Evolutionary conservation across 2,797 vertebrate genomes (phyloP).

Genomic region (Enoplosus armatus): DNA sequence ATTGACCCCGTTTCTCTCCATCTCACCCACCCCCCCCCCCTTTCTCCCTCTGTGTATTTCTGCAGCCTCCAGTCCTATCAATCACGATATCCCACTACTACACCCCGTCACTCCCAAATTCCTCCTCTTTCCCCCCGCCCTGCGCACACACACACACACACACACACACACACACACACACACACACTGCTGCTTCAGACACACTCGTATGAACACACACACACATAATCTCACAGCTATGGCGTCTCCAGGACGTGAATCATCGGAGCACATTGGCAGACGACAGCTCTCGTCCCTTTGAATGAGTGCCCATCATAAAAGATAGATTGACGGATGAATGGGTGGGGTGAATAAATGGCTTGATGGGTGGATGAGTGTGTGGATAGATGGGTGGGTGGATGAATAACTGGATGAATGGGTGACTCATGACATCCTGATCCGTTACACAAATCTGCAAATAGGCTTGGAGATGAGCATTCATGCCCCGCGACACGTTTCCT

Average conservation of each 20-base stretch:
- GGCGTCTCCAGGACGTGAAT: slow-evolving; percentile 58
- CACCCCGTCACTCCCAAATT: slow-evolving; percentile 47
- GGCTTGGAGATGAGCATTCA: slow-evolving; percentile 45
- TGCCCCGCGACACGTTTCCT: slow-evolving; percentile 1
- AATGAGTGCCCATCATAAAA: slow-evolving; percentile 54
- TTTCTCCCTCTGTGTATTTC: slow-evolving; percentile 1
- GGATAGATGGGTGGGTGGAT: slow-evolving; percentile 35
- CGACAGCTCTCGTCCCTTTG: slow-evolving; percentile 45
- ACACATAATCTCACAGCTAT: not conserved
- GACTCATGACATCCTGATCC: slow-evolving; percentile 66
- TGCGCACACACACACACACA: slow-evolving; percentile 6
- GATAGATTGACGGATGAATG: slow-evolving; percentile 60
- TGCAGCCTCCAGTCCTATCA: slow-evolving; percentile 50
- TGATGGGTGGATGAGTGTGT: slow-evolving; percentile 42
- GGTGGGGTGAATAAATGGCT: slow-evolving; percentile 43
- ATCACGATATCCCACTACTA: slow-evolving; percentile 52
- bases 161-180: slow-evolving; percentile 12
- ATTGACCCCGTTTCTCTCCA: slow-evolving; percentile 54
- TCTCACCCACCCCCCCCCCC: slow-evolving; percentile 21
- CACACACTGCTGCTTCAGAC: not conserved
- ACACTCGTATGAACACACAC: not conserved
- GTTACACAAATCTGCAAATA: slow-evolving; percentile 52
- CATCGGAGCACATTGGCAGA: slow-evolving; percentile 45
- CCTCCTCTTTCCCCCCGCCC: slow-evolving; percentile 2
- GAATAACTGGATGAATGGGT: slow-evolving; percentile 42